phyloP scores from a whole-genome alignment of 2,888 invertebrate species.

The Lagria hirta region DNA sequence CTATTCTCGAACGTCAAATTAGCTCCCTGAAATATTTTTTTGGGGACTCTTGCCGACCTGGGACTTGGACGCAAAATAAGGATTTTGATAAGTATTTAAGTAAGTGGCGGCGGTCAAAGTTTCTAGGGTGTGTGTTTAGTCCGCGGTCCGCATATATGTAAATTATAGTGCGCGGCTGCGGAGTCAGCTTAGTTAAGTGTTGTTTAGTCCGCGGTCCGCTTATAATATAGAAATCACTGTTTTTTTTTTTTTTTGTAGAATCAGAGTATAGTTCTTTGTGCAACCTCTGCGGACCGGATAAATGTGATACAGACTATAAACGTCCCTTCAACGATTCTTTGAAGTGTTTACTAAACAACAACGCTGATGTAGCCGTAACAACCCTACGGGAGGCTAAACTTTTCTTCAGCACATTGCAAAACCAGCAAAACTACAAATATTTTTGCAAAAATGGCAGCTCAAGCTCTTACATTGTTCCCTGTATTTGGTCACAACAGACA shows the following conservation, averaged over 20 bases:
- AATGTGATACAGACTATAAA: conserved; percentile 28
- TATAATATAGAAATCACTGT: conserved; percentile 7
- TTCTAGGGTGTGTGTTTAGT: no score
- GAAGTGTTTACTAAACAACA: conserved; percentile 51
- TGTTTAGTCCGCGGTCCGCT: no score
- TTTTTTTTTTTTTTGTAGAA: conserved; percentile 26
- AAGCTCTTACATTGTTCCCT: conserved; percentile 50
- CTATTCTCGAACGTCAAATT: conserved; percentile 63
- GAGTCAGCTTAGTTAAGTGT: no score
- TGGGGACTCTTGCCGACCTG: conserved; percentile 71
- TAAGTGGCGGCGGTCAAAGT: no score
- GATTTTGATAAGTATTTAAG: conserved; percentile 60
- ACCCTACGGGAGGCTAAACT: conserved; percentile 50
- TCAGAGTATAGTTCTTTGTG: conserved; percentile 36
- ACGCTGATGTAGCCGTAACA: conserved; percentile 61
- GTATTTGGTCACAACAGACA: conserved; percentile 65
- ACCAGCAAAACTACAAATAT: conserved; percentile 39
- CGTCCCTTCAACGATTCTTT: conserved; percentile 36
- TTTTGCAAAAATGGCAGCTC: conserved; percentile 47
- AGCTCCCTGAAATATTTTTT: conserved; percentile 65
- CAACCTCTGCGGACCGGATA: conserved; percentile 28
- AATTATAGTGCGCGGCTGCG: no score
- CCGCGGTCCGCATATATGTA: neutral
- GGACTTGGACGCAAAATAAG: conserved; percentile 63
- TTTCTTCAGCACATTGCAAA: conserved; percentile 36